phyloP scores from a whole-genome alignment of 2,113 vertebrate genomes.

The Pelobates fuscus region DNA sequence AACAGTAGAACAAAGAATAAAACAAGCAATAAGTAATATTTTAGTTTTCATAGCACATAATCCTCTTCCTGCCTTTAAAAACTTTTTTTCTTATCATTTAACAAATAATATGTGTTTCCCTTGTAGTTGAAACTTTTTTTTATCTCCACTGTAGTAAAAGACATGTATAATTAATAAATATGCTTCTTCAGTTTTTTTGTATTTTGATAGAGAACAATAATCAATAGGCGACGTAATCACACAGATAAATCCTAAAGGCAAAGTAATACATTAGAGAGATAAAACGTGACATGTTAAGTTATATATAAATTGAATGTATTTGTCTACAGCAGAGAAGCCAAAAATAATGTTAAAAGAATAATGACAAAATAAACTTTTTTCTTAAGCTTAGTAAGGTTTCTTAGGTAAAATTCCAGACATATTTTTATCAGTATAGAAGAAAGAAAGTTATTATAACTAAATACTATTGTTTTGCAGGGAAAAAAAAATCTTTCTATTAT shows the following conservation, averaged over 20 bases:
- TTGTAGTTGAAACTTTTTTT: slow-evolving; percentile 31
- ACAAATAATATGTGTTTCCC: slow-evolving; percentile 1
- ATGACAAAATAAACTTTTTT: slow-evolving; percentile 15
- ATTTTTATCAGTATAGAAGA: background rate
- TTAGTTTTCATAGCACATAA: slow-evolving; percentile 20
- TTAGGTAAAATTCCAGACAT: background rate
- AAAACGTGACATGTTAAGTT: slow-evolving; percentile 27
- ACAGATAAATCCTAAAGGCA: slow-evolving; percentile 39
- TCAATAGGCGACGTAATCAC: slow-evolving; percentile 40
- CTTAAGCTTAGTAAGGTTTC: background rate
- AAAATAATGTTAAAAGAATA: slow-evolving; percentile 19
- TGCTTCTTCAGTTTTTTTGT: background rate
- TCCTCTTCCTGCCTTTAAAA: background rate
- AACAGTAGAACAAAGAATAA: background rate
- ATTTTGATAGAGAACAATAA: slow-evolving; percentile 37
- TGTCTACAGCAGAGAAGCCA: slow-evolving; percentile 17
- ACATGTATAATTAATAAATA: slow-evolving; percentile 38
- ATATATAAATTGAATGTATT: slow-evolving; percentile 41
- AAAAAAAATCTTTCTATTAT: no score
- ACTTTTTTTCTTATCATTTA: slow-evolving; percentile 34
- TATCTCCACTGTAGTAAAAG: slow-evolving; percentile 12
- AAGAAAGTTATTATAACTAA: background rate
- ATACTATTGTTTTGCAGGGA: no score
- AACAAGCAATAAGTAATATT: slow-evolving; percentile 28
- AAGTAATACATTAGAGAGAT: slow-evolving; percentile 38